A percentile compares a stretch with the other conserved stretches of the same genome.
Evolutionary conservation across 2,888 invertebrate genomes (phyloP).

Genomic region (Piscicola geometra): DNA sequence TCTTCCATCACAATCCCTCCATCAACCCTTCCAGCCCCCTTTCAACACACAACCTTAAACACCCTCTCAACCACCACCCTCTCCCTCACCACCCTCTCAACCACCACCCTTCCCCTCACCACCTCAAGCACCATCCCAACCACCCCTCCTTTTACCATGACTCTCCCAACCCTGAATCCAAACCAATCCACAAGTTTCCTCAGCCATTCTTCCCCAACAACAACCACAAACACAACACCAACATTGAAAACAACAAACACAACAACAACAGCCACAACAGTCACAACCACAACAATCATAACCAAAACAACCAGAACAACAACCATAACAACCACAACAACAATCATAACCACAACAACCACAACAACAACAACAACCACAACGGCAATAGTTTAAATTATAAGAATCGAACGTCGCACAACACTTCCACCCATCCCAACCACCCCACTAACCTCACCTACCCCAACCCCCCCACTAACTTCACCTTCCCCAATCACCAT

Average conservation of each 20-base stretch:
- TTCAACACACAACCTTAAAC: no score
- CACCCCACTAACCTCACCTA: not conserved
- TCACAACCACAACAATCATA: no score
- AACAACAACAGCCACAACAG: not conserved
- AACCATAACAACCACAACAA: not conserved
- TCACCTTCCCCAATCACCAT: not conserved
- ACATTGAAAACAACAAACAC: not conserved
- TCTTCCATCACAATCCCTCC: no score
- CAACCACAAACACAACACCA: not conserved
- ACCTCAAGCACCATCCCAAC: no score
- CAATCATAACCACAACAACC: not conserved
- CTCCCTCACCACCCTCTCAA: no score
- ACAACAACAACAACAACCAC: not conserved
- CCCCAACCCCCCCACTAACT: not conserved
- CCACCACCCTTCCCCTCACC: no score
- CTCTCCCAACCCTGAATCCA: not conserved
- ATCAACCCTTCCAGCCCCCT: no score
- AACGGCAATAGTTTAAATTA: not conserved
- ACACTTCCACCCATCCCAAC: not conserved
- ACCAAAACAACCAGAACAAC: not conserved
- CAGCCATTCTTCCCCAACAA: not conserved
- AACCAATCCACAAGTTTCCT: not conserved
- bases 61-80: no score
- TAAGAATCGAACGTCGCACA: not conserved
- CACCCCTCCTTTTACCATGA: no score